These are phyloP conservation scores for Caloenas nicobarica DNA, from an alignment of 2,113 vertebrate genomes.

Conservation along the genomic window DNA sequence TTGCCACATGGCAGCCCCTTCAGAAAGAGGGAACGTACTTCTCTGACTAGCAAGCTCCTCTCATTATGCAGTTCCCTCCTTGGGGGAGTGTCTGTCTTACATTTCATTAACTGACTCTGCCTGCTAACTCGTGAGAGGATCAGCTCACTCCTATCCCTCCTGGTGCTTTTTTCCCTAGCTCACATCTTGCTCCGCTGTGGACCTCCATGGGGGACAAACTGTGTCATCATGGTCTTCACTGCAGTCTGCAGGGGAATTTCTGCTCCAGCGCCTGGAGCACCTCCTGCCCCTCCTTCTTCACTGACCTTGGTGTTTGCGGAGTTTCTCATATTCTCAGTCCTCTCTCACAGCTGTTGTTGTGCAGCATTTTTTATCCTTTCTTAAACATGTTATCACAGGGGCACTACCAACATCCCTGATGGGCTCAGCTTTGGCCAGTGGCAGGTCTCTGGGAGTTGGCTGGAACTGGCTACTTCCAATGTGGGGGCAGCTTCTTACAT, in stretches of 20 bases:
- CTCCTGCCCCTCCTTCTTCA: too few species aligned
- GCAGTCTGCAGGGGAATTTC: neutral
- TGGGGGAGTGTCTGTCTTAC: accelerated
- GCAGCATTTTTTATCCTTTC: neutral
- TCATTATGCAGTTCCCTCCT: neutral
- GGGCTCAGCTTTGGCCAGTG: accelerated
- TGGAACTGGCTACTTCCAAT: neutral
- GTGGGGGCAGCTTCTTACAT: neutral
- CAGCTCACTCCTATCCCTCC: neutral
- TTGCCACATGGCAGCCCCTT: neutral
- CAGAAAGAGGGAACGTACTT: neutral
- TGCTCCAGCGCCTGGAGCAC: neutral
- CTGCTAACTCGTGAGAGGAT: neutral
- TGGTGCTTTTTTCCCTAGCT: neutral
- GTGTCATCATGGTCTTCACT: neutral
- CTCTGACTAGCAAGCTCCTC: neutral
- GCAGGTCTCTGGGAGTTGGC: accelerated
- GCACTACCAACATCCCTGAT: accelerated
- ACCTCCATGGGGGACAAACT: too few species aligned
- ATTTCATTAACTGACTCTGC: neutral
- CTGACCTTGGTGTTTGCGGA: neutral
- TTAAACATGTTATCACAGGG: neutral
- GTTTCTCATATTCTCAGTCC: neutral
- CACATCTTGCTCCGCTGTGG: neutral
- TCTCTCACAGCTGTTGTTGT: neutral